Percentiles rank a stretch among this genome's conserved stretches.
These are phyloP conservation scores for Sapajus apella DNA, from an alignment of 2,113 vertebrate species.

Conservation along the genomic window DNA sequence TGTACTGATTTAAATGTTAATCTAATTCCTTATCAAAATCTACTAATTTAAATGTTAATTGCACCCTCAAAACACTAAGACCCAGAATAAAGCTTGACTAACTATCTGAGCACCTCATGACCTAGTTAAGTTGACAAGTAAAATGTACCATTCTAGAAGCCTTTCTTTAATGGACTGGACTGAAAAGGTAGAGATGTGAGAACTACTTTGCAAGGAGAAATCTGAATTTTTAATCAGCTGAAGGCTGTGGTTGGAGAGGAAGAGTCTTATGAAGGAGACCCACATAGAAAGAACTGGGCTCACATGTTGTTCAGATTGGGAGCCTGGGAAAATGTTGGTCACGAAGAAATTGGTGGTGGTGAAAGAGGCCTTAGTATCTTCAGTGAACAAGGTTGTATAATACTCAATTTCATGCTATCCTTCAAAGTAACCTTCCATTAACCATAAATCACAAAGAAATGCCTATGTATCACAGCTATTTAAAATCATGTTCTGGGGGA, in stretches of 20 bases:
- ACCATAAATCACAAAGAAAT: background rate
- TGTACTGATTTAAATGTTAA: background rate
- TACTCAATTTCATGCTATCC: background rate
- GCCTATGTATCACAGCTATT: background rate
- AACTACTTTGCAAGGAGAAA: background rate
- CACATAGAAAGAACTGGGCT: background rate
- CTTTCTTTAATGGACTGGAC: background rate
- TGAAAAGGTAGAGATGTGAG: background rate
- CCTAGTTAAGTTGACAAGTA: background rate
- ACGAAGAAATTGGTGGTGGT: background rate
- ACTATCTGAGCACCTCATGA: background rate
- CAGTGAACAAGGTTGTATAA: background rate
- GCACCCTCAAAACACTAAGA: background rate
- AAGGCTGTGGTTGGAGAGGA: background rate
- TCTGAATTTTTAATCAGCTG: background rate
- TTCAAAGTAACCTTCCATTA: background rate
- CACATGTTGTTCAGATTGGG: background rate
- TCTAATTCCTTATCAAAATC: background rate
- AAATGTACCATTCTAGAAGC: background rate
- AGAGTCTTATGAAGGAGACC: background rate
- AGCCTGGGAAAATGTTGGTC: background rate
- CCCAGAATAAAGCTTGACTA: background rate
- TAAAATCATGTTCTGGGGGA: background rate
- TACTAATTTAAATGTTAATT: background rate
- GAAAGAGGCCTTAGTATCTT: background rate